A percentile compares a stretch with the other conserved stretches of the same genome.
These are phyloP conservation scores for Drosophila affinis DNA, from an alignment of 2,888 invertebrate genomes.

Conservation along the genomic window DNA sequence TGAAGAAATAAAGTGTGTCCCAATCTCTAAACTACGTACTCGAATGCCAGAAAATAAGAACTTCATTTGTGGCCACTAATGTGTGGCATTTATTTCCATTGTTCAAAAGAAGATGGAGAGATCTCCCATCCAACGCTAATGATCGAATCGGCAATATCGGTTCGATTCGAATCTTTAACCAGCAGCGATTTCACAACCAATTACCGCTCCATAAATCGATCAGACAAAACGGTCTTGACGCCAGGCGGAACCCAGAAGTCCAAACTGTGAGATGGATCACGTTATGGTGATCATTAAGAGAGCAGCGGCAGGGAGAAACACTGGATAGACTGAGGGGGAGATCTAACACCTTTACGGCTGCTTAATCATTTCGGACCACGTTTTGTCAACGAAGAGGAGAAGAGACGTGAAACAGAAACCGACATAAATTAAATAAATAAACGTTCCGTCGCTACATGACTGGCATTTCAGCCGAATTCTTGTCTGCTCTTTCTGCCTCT, in stretches of 20 bases:
- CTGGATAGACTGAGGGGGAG: neutral
- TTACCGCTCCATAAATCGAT: constrained; percentile 32
- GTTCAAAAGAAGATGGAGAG: neutral
- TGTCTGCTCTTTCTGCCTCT: constrained; percentile 13
- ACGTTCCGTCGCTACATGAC: constrained; percentile 60
- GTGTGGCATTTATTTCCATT: no score
- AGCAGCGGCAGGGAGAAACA: no score
- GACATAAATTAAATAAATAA: constrained; percentile 24
- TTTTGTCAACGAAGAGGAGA: constrained; percentile 49
- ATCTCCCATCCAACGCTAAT: neutral
- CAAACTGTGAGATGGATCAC: constrained; percentile 21
- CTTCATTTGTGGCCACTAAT: no score
- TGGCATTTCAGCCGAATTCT: constrained; percentile 45
- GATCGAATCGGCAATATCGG: constrained; percentile 6
- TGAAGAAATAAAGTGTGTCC: no score
- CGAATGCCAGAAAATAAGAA: no score
- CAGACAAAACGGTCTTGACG: constrained; percentile 26
- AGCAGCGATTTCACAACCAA: constrained; percentile 25
- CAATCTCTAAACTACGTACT: no score
- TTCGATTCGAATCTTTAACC: constrained; percentile 8
- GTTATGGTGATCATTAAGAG: constrained; percentile 40
- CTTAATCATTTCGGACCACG: constrained; percentile 45
- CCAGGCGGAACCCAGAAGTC: constrained; percentile 26
- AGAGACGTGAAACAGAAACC: neutral
- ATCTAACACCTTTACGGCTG: constrained; percentile 56